Evolutionary conservation across 2,797 vertebrate species (phyloP).

Genomic region (Periparus ater): DNA sequence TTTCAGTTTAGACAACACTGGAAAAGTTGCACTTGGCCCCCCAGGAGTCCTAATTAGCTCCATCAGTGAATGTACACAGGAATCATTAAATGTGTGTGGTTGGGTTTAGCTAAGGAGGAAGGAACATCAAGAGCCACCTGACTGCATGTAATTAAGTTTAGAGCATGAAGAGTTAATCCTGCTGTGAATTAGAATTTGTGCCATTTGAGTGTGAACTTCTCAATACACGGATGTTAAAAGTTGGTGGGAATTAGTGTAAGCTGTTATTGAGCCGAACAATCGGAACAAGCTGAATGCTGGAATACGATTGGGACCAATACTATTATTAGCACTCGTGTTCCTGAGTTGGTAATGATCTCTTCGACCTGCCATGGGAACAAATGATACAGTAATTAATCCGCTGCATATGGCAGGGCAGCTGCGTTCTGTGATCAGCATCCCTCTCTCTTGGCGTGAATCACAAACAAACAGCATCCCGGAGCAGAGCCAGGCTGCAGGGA

Average conservation of each 20-base stretch:
- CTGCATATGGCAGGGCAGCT: background rate
- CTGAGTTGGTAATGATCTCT: background rate
- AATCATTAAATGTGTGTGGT: background rate
- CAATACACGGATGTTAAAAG: background rate
- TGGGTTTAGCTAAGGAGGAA: conserved; percentile 3
- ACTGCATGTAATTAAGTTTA: background rate
- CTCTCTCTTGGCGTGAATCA: background rate
- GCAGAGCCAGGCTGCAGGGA: background rate
- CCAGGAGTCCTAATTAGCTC: conserved; percentile 59
- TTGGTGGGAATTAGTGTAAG: conserved; percentile 11
- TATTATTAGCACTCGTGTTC: background rate
- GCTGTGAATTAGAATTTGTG: background rate
- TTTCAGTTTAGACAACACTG: conserved; percentile 23
- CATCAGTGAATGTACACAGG: background rate
- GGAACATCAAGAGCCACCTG: background rate
- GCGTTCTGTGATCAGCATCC: background rate
- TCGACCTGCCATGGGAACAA: background rate
- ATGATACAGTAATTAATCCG: background rate
- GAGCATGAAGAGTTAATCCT: conserved; percentile 39
- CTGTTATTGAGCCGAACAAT: background rate
- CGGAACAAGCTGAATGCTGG: background rate
- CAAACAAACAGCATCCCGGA: background rate
- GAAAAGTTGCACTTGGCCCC: conserved; percentile 9
- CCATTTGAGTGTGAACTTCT: background rate
- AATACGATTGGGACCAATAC: background rate